phyloP scores from a whole-genome alignment of 2,797 vertebrate species.

The Poeciliopsis turneri region DNA sequence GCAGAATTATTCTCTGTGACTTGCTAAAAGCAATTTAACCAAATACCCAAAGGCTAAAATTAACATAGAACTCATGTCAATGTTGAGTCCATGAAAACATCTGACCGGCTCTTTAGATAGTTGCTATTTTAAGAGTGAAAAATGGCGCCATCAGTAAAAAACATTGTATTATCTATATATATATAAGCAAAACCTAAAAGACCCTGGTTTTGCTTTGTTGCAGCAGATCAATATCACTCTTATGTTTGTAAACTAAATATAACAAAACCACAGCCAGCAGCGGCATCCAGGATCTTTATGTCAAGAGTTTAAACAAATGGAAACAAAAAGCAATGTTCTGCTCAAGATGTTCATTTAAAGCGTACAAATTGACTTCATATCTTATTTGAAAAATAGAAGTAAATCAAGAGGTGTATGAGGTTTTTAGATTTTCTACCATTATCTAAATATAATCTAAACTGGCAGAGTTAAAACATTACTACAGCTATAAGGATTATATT shows the following conservation, averaged over 20 bases:
- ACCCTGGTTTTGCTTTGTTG: not conserved
- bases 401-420: not conserved
- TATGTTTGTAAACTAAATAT: slow-evolving; percentile 2
- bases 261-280: slow-evolving; percentile 4
- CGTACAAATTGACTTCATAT: not conserved
- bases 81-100: not conserved
- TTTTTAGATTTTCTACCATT: not conserved
- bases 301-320: not conserved
- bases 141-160: not conserved
- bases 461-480: not conserved
- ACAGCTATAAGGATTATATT: not conserved
- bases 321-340: not conserved
- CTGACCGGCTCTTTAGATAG: not conserved
- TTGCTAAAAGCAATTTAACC: not conserved
- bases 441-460: not conserved
- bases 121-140: not conserved
- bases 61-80: not conserved
- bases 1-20: not conserved
- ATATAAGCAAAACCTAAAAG: not conserved
- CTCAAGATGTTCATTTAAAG: slow-evolving; percentile 3
- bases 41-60: not conserved
- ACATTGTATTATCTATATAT: too few relatives aligned
- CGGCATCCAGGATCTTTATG: not conserved
- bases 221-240: slow-evolving; percentile 5
- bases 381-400: not conserved